Percentiles rank a stretch among this genome's conserved stretches.
These are phyloP conservation scores for Isurus oxyrinchus DNA, from an alignment of 2,113 vertebrate genomes.

Conservation along the genomic window DNA sequence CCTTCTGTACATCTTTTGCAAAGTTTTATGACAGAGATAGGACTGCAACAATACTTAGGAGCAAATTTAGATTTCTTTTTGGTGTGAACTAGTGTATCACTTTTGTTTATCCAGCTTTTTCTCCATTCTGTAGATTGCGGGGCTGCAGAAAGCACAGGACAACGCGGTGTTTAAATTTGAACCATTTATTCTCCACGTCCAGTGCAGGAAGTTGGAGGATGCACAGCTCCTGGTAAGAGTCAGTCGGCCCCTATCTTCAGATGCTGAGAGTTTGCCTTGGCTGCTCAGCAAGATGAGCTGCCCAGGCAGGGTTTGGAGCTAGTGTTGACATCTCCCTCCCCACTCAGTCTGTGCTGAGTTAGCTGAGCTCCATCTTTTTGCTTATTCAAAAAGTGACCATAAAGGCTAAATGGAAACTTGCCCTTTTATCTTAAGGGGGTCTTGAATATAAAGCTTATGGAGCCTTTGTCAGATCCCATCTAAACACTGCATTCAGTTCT, in stretches of 20 bases:
- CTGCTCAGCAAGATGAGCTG: background rate
- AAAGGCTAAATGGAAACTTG: background rate
- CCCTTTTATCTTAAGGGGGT: background rate
- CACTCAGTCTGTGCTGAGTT: too few relatives aligned
- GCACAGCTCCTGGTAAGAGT: slow-evolving; percentile 78
- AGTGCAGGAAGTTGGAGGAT: slow-evolving; percentile 70
- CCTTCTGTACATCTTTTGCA: background rate
- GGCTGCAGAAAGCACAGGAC: slow-evolving; percentile 55
- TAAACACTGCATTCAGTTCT: background rate
- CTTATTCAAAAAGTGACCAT: background rate
- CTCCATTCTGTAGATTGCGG: slow-evolving; percentile 55
- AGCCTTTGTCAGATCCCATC: background rate
- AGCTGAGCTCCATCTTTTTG: too few relatives aligned
- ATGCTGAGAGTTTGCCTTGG: background rate
- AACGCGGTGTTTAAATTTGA: slow-evolving; percentile 82
- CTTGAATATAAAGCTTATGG: background rate
- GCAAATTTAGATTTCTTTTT: background rate
- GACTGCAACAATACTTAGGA: background rate
- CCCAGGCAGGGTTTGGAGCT: background rate
- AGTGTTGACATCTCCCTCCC: too few relatives aligned
- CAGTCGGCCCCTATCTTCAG: background rate
- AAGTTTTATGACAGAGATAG: background rate
- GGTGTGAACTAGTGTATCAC: background rate
- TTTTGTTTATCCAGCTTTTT: background rate
- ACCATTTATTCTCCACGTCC: slow-evolving; percentile 82